These are phyloP conservation scores for Hypomecis punctinalis DNA, from an alignment of 2,888 invertebrate species.

Conservation along the genomic window DNA sequence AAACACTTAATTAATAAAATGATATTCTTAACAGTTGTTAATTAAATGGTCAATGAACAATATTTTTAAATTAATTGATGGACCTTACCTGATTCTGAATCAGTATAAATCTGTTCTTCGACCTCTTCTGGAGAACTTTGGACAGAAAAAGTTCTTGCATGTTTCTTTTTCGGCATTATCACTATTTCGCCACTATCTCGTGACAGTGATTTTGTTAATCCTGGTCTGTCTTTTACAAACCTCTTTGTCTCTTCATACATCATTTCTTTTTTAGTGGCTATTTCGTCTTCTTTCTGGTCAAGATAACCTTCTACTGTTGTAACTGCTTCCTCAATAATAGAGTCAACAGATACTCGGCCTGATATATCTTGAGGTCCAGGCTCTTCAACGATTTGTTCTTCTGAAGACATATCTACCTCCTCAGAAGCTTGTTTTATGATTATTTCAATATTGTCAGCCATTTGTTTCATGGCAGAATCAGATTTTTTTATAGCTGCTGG, in stretches of 20 bases:
- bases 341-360: constrained; percentile 76
- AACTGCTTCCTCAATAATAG: constrained; percentile 79
- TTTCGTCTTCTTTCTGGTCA: constrained; percentile 58
- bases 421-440: constrained; percentile 82
- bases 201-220: constrained; percentile 77
- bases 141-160: constrained; percentile 78
- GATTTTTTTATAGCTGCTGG: constrained; percentile 73
- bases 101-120: constrained; percentile 82
- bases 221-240: constrained; percentile 69
- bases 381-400: constrained; percentile 63
- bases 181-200: constrained; percentile 78
- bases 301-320: constrained; percentile 74
- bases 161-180: constrained; percentile 81
- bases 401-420: constrained; percentile 74
- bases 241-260: constrained; percentile 66
- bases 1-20: too few species aligned
- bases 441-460: constrained; percentile 82
- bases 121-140: constrained; percentile 84
- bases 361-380: constrained; percentile 59
- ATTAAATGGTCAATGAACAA: too few species aligned
- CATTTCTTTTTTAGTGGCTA: constrained; percentile 63
- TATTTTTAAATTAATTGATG: too few species aligned
- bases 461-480: constrained; percentile 81
- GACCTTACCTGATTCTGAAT: constrained; percentile 78
- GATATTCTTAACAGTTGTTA: too few species aligned